Base-by-base conservation (phyloP, 2,113 vertebrate genomes). In the Chaenogobius annularis region DNA sequence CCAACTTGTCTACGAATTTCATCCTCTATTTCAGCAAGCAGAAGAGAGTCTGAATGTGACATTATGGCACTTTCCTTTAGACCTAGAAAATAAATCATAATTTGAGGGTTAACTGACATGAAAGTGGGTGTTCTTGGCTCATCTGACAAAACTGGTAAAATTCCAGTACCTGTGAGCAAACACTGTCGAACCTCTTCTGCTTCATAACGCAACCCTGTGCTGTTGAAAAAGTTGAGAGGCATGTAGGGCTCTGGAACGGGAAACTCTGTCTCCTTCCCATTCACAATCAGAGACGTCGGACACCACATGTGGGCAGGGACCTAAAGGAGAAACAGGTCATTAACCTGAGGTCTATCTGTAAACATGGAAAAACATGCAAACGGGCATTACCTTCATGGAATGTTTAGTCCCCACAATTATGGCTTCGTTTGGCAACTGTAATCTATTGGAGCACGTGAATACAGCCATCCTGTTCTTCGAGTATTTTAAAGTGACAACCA, bases 111-210 rank as follows among this genome's bases (percentile, higher is more conserved):
- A 22, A 58, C 1, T 58, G 13, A 58, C 55, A 58, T 58, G 12
- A 23, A 54, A 20, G 19, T 9, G 19, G 7, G 0, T 54, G 7
- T 7, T 12, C 12, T 23, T 58, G 26, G 12, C 55, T 56, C 23
- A 23, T 5, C 22, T 7, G 22, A 68, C 14, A 10, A 12, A 43
- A 48, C 12, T n/a, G 17, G 1, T 9, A 8, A 9, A 19, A 35
- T 61, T 35, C 7, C 3, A 0, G 35, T 87, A 96, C 95, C 96
- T 91, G 93, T 91, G 5, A 91, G 88, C 62, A 96, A 88, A 88
- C 95, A 96, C 78, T 93, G 92, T 0, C 93, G 93, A 59, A 96
- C 93, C 58, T 93, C 94, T 69, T 94, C 92, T 13, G 95, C 96
- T 79, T 97, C 94, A 3, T 95, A 96, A 10, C 83, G 58, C 93